Conservation (phyloP, 2,888 invertebrate species). For the Acanthoscelides obtectus region DNA sequence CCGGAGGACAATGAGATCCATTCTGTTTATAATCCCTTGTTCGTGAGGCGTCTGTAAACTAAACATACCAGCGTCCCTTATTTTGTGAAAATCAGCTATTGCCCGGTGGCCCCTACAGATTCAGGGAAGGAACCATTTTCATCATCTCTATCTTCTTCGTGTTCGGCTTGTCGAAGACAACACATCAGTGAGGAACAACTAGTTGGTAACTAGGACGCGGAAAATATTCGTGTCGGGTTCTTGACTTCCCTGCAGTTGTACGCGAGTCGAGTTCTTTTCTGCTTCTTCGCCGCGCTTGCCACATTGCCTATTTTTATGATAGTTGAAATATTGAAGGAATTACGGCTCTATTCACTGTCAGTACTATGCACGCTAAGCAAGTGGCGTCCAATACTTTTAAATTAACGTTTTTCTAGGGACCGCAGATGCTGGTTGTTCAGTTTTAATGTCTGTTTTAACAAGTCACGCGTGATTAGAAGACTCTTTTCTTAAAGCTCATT, state of each 20-base stretch:
- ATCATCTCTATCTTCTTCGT: neutral
- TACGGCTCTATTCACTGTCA: neutral
- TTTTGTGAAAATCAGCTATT: too few species aligned
- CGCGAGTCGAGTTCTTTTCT: neutral
- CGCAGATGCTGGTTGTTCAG: neutral
- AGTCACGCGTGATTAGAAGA: neutral
- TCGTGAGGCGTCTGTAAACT: too few species aligned
- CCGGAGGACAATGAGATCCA: too few species aligned
- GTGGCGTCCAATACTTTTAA: neutral
- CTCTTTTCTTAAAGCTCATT: too few species aligned
- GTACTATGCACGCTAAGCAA: neutral
- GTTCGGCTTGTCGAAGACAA: neutral
- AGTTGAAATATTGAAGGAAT: neutral
- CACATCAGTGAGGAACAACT: constrained; percentile 4
- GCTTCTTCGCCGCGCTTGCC: neutral
- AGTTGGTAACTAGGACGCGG: constrained; percentile 16
- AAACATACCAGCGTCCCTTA: too few species aligned
- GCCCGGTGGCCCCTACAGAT: too few species aligned
- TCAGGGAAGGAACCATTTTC: neutral
- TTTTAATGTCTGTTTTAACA: neutral
- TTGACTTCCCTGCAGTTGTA: neutral
- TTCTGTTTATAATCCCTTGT: too few species aligned
- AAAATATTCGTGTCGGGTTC: constrained; percentile 9
- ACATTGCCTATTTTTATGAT: neutral
- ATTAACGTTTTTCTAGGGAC: neutral